Evolutionary conservation across 2,888 invertebrate genomes (phyloP).

Genomic region (Meliscaeva auricollis): DNA sequence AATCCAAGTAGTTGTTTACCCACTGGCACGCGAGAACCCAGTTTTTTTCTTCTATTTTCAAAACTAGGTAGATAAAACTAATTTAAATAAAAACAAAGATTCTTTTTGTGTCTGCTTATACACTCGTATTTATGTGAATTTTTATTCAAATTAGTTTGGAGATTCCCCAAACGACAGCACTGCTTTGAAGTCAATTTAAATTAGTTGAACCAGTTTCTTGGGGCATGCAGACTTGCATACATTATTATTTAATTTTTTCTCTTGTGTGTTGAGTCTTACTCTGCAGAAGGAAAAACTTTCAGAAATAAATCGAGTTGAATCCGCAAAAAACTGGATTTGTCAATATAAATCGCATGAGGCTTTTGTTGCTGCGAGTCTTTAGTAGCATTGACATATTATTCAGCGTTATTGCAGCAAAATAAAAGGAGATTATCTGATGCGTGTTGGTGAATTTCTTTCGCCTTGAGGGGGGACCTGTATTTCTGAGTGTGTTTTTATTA

Average conservation of each 20-base stretch:
- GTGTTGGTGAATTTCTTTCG: constrained; percentile 19
- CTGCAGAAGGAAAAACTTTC: constrained; percentile 66
- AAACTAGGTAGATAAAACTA: background rate
- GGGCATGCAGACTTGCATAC: constrained; percentile 44
- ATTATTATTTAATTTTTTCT: constrained; percentile 43
- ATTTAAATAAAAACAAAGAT: background rate
- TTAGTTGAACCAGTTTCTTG: constrained; percentile 50
- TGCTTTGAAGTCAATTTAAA: constrained; percentile 32
- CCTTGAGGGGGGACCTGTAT: constrained; percentile 1
- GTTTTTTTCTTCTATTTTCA: background rate
- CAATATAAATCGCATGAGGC: constrained; percentile 29
- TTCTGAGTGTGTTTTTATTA: background rate
- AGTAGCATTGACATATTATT: constrained; percentile 35
- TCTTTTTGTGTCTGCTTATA: background rate
- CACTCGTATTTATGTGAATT: background rate
- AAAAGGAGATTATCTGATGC: constrained; percentile 3
- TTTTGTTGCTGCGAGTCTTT: constrained; percentile 9
- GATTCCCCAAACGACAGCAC: constrained; percentile 28
- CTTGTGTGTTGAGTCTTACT: constrained; percentile 5
- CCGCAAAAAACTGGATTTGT: constrained; percentile 65
- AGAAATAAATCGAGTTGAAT: constrained; percentile 68
- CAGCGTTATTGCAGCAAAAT: constrained; percentile 5
- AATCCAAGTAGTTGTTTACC: background rate
- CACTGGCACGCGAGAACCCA: background rate
- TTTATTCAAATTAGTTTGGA: constrained; percentile 9